Conservation (phyloP, 2,797 vertebrate species). For the Falco rusticolus region DNA sequence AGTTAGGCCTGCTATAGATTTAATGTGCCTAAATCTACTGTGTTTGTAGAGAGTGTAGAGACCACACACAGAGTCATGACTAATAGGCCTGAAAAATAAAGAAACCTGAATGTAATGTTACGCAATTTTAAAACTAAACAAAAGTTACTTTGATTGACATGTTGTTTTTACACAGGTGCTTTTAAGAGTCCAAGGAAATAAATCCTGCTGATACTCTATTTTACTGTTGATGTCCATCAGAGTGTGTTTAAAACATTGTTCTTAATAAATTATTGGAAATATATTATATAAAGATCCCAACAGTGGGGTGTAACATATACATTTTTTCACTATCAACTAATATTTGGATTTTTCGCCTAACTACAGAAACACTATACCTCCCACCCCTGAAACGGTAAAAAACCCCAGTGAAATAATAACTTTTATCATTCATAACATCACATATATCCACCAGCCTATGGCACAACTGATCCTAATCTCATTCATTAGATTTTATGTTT, state of each 20-base stretch:
- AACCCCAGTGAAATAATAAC: neutral
- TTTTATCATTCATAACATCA: neutral
- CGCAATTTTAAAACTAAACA: neutral
- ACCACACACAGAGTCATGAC: neutral
- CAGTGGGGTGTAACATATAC: neutral
- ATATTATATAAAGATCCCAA: slow-evolving; percentile 2
- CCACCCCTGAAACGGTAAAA: neutral
- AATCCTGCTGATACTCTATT: neutral
- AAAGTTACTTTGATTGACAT: neutral
- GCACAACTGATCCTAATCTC: neutral
- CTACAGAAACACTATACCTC: neutral
- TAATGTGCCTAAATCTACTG: neutral
- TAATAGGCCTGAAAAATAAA: neutral
- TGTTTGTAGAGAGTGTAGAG: neutral
- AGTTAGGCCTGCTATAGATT: neutral
- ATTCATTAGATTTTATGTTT: neutral
- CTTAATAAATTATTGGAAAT: slow-evolving; percentile 19
- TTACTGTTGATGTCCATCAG: neutral
- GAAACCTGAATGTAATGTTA: neutral
- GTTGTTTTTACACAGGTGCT: slow-evolving; percentile 1
- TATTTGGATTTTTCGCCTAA: slow-evolving; percentile 41
- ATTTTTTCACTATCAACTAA: slow-evolving; percentile 4
- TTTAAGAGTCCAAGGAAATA: slow-evolving; percentile 13
- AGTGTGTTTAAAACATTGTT: slow-evolving; percentile 7
- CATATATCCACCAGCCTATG: neutral